Evolutionary conservation across 2,888 invertebrate species (phyloP), one percentile per base, ranked within the genome.

Genomic region (Clostera curtula): DNA sequence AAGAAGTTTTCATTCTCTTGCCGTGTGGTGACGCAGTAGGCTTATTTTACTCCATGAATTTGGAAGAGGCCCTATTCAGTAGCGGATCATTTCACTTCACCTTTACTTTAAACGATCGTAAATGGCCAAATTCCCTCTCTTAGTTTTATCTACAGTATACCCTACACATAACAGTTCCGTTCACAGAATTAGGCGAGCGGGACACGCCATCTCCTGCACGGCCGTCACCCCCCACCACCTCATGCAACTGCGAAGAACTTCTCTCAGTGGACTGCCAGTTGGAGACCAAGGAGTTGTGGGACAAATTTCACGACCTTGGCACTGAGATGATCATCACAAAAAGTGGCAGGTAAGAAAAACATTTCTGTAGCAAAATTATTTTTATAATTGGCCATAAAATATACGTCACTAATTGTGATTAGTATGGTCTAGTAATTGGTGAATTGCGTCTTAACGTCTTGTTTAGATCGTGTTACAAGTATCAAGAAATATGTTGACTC

Each of bases 251-350:
- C 70, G 93, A 93, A 61, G 94, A 94, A 60, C 83, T 95, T 38
- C 85, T 90, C 45, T 88, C 91, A 40, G 92, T 96, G 30, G 92
- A 95, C 58, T 97, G 97, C 65, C 93, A 95, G 65, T 86, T 97
- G 59, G 97, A 97, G 85, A 97, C 97, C 42, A 96, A 96, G 76
- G 97, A 97, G 54, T 85, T 98, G 17, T 98, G 97, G 97, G 95
- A 96, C 77, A 97, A 97, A 79, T 98, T 98, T 82, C 93, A 94
- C 62, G 93, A 93, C 56, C 87, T 97, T 33, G 96, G 96, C 46
- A 97, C 97, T 1, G 97, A 97, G 83, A 98, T 98, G 97, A 97
- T 97, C 72, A 98, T 97, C 77, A 98, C 97, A 12, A 97, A 97
- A 82, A 95, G 95, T 57, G 97, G 97, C 71, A 92, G 97, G 96